Base-by-base conservation (phyloP, 2,797 vertebrate species). In the Gymnocypris eckloni region DNA sequence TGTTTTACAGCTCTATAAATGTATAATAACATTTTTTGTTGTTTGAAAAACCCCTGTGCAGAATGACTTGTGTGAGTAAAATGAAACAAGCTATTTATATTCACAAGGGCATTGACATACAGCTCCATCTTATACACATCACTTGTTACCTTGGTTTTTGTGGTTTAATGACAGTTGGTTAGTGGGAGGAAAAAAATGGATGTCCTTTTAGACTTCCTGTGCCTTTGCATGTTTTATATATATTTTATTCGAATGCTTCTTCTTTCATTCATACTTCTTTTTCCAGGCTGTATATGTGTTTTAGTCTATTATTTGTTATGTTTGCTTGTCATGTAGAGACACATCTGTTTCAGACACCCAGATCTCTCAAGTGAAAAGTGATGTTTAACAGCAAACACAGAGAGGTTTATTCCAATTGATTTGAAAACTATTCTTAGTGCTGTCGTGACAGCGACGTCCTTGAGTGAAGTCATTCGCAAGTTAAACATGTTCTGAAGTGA, bases 401-500 rank as follows among this genome's bases (percentile, higher is more conserved):
- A 83, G 61, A 73, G 72, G 22, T 81, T 90, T 87, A 87, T 85
- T 88, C 82, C 39, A 86, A 52, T 79, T 75, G 33, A 64, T 73
- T 72, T 69, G 25, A 48, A 79, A 50, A 33, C 41, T 56, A 79
- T 79, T 84, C 73, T 77, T 43, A 25, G 67, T 56, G 18, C 67
- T 82, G 79, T 81, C 4, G 7, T 81, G 79, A 54, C 67, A 6
- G 33, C 7, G 67, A 56, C 5, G 22, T 37, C 37, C 50, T 33
- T 72, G 50, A 43, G 33, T 72, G 67, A 82, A 82, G 45, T 78
- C n/a, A 69, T 43, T 69, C 16, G 9, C 48, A 56, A 66, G 64
- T 56, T 71, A 12, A 79, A 79, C 41, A n/a, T 28, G 37, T 69
- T 25, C 25, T 70, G 48, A 45, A 85, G 76, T 71, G 7, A 48